Percentiles rank a stretch among this genome's conserved stretches.
These are phyloP conservation scores for Mesorhabditis belari DNA, from an alignment of 2,888 invertebrate species.

Conservation along the genomic window DNA sequence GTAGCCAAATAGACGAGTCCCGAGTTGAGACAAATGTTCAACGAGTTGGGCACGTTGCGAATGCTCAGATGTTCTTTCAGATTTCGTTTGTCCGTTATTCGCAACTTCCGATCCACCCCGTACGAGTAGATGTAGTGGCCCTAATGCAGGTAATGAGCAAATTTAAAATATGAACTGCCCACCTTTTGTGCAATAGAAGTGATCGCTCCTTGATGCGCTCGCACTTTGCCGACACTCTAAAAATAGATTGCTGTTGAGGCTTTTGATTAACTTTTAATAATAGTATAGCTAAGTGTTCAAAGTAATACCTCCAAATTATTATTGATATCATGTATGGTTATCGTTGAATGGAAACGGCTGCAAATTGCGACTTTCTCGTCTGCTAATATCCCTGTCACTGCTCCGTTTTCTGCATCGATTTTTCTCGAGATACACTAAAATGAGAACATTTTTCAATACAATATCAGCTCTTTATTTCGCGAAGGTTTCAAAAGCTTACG, in stretches of 20 bases:
- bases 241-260: background rate
- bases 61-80: background rate
- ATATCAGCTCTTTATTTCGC: background rate
- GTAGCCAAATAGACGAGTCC: background rate
- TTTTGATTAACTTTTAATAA: background rate
- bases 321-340: background rate
- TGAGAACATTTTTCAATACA: too few relatives aligned
- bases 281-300: too few relatives aligned
- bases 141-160: too few relatives aligned
- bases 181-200: background rate
- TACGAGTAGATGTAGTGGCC: background rate
- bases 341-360: background rate
- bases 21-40: background rate
- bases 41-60: background rate
- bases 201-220: background rate
- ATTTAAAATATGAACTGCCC: too few relatives aligned
- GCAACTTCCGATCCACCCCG: background rate
- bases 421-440: background rate
- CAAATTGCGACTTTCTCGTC: background rate
- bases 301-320: background rate
- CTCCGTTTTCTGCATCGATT: background rate
- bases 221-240: background rate
- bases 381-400: background rate
- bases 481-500: background rate
- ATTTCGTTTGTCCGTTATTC: background rate